Evolutionary conservation across 2,888 invertebrate genomes (phyloP).

Genomic region (Lucinisca nassula): DNA sequence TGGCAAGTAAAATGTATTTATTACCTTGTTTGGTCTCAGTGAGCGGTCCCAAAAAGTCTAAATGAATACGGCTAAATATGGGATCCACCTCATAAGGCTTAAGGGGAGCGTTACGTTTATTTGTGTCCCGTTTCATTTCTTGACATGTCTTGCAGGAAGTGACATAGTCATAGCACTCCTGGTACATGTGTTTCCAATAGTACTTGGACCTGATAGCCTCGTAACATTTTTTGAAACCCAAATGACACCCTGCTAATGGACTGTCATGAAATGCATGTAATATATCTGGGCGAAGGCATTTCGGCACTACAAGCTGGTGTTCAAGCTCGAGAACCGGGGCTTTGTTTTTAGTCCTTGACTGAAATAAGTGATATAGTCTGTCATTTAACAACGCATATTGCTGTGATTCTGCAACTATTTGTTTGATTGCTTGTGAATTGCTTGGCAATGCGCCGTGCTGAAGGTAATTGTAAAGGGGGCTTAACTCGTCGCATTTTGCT

Average conservation of each 20-base stretch:
- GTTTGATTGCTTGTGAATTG: neutral
- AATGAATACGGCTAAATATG: neutral
- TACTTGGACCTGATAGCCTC: neutral
- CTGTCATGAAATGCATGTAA: slow-evolving; percentile 13
- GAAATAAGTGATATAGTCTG: slow-evolving; percentile 4
- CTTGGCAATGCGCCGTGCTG: neutral
- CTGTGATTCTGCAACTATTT: neutral
- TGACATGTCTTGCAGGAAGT: slow-evolving; percentile 13
- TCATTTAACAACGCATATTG: slow-evolving; percentile 9
- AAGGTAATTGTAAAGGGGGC: neutral
- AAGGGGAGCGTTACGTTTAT: neutral
- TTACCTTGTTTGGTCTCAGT: neutral
- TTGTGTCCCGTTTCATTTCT: neutral
- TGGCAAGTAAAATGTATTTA: neutral
- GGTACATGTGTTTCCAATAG: neutral
- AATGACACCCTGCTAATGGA: neutral
- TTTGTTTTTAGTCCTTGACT: neutral
- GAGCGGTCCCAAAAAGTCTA: neutral
- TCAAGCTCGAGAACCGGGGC: neutral
- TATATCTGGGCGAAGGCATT: neutral
- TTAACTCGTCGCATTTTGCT: neutral
- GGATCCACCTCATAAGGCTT: neutral
- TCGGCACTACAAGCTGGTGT: slow-evolving; percentile 4
- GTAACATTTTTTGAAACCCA: neutral
- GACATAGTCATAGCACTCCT: slow-evolving; percentile 3